phyloP scores from a whole-genome alignment of 2,113 vertebrate genomes.

The Pteropus alecto region DNA sequence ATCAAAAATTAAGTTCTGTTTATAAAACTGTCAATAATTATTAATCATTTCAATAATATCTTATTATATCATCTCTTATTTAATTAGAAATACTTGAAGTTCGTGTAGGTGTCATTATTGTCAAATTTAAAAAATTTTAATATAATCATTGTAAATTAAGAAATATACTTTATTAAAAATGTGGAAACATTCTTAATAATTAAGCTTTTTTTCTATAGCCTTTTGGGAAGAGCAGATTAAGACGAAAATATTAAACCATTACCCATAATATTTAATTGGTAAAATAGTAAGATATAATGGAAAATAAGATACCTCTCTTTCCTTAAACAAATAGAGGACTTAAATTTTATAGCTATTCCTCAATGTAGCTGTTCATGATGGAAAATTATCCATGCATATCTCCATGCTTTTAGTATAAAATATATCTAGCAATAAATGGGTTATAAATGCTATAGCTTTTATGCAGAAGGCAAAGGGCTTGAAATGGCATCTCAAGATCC shows the following conservation, averaged over 20 bases:
- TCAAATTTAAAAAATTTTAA: background rate
- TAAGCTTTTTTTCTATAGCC: background rate
- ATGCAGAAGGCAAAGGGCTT: slow-evolving; percentile 19
- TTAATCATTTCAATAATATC: background rate
- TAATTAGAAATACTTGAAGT: slow-evolving; percentile 14
- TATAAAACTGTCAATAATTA: background rate
- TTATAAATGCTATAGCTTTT: slow-evolving; percentile 12
- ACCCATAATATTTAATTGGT: slow-evolving; percentile 24
- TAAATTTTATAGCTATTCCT: slow-evolving; percentile 52
- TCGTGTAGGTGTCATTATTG: background rate
- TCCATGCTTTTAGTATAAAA: slow-evolving; percentile 65
- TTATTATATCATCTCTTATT: background rate
- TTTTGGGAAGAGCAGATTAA: slow-evolving; percentile 29
- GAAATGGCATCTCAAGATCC: slow-evolving; percentile 4
- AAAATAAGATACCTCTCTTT: slow-evolving; percentile 39
- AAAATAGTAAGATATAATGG: background rate
- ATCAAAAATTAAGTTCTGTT: background rate
- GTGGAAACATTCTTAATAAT: background rate
- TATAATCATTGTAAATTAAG: background rate
- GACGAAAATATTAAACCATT: slow-evolving; percentile 34
- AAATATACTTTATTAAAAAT: slow-evolving; percentile 33
- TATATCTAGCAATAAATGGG: slow-evolving; percentile 58
- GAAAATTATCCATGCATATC: slow-evolving; percentile 56
- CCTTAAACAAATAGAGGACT: slow-evolving; percentile 20
- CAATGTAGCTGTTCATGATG: slow-evolving; percentile 45